phyloP scores from a whole-genome alignment of 23 tunicate genomes.

The Clavelina lepadiformis region DNA sequence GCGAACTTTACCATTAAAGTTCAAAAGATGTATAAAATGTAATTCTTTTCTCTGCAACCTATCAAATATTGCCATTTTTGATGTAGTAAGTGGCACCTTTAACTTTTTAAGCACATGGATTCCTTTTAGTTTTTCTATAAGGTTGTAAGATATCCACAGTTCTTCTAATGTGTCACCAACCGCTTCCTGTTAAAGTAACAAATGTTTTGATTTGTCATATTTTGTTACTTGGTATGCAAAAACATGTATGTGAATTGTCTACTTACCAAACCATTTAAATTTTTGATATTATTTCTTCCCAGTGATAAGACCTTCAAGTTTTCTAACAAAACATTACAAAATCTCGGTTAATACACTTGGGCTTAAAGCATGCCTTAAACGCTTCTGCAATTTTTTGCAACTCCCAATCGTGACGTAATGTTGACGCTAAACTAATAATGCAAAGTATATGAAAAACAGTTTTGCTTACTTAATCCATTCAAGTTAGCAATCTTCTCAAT shows the following conservation, averaged over 20 bases:
- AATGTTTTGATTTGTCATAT: too few relatives aligned
- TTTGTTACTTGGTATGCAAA: not conserved
- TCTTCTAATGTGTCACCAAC: slow-evolving; percentile 88
- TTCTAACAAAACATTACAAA: slow-evolving; percentile 51
- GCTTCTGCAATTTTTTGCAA: too few relatives aligned
- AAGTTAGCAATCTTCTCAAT: slow-evolving; percentile 96
- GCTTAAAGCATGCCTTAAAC: not conserved
- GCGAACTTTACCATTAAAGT: too few relatives aligned
- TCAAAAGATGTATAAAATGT: too few relatives aligned
- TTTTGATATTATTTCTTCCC: slow-evolving; percentile 92
- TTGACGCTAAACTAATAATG: too few relatives aligned
- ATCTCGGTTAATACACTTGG: not conserved
- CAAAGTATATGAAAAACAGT: too few relatives aligned
- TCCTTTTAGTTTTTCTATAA: slow-evolving; percentile 84
- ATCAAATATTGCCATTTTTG: too few relatives aligned
- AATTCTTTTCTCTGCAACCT: too few relatives aligned
- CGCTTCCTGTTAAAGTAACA: slow-evolving; percentile 60
- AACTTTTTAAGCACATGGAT: slow-evolving; percentile 90
- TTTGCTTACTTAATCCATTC: slow-evolving; percentile 79
- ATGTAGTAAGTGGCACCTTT: too few relatives aligned
- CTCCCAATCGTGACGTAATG: too few relatives aligned
- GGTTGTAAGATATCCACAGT: slow-evolving; percentile 93
- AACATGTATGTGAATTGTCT: not conserved
- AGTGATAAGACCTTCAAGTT: slow-evolving; percentile 74
- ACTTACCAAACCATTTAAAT: slow-evolving; percentile 88